Evolutionary conservation across 2,113 vertebrate species (phyloP).

Genomic region (Mus pahari): DNA sequence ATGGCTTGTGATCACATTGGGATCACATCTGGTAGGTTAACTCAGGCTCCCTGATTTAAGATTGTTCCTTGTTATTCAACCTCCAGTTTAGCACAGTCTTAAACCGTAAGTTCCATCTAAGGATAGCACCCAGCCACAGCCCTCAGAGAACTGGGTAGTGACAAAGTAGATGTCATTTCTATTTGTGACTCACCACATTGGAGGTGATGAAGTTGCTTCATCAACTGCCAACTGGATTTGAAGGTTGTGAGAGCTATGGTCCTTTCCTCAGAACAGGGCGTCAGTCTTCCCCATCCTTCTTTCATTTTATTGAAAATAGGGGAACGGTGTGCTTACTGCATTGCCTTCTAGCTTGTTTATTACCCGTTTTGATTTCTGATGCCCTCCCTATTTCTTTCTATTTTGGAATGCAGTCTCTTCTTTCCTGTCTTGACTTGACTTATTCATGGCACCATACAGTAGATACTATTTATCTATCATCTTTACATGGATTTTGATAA

Average conservation of each 20-base stretch:
- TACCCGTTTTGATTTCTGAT: not conserved
- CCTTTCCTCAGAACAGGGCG: not conserved
- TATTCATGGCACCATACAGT: not conserved
- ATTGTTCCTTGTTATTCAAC: not conserved
- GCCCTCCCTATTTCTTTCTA: not conserved
- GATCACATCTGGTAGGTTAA: not conserved
- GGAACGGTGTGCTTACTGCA: not conserved
- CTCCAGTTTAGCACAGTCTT: not conserved
- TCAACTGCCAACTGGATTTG: not conserved
- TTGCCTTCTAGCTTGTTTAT: not conserved
- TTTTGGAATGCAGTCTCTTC: not conserved
- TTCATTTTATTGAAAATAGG: not conserved
- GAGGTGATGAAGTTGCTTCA: not conserved
- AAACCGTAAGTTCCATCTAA: not conserved
- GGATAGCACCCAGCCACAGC: not conserved
- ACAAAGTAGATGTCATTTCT: not conserved
- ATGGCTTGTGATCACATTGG: not conserved
- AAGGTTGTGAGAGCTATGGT: not conserved
- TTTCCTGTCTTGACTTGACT: not conserved
- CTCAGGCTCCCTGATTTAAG: not conserved
- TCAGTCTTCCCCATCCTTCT: not conserved
- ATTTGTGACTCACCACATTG: not conserved
- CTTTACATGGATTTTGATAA: not conserved
- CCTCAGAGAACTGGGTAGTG: not conserved
- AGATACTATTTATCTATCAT: not conserved